These are phyloP conservation scores for Pandemis corylana DNA, from an alignment of 2,888 invertebrate genomes.

Conservation along the genomic window DNA sequence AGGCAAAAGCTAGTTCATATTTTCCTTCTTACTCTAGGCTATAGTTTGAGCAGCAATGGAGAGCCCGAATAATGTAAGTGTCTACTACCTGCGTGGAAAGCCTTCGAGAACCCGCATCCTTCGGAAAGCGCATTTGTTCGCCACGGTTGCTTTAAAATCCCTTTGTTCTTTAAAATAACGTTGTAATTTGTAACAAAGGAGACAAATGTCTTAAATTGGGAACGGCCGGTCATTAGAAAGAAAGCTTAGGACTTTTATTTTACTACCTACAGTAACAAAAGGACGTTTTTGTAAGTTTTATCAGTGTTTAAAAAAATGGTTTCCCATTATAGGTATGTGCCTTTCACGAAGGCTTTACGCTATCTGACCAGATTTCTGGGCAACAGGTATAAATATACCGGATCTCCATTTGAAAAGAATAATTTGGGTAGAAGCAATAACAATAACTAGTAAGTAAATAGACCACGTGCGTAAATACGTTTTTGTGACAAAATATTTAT, in stretches of 20 bases:
- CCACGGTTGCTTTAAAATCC: constrained; percentile 23
- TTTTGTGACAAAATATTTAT: background rate
- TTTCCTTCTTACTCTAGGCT: background rate
- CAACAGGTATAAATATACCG: background rate
- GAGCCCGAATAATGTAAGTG: constrained; percentile 25
- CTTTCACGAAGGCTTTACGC: background rate
- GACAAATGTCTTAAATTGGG: constrained; percentile 1
- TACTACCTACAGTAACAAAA: background rate
- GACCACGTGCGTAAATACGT: background rate
- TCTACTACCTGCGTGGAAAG: constrained; percentile 35
- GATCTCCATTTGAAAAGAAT: background rate
- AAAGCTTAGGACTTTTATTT: constrained; percentile 29
- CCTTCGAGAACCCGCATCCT: constrained; percentile 13
- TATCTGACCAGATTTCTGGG: background rate
- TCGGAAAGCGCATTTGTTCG: constrained; percentile 6
- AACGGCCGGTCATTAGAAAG: constrained; percentile 22
- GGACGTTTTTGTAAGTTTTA: background rate
- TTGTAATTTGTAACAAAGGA: constrained; percentile 26
- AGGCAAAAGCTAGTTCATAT: background rate
- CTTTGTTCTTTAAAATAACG: constrained; percentile 33
- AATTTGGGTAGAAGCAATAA: background rate
- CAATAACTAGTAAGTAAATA: background rate
- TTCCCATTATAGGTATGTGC: background rate
- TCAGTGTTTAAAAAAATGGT: background rate
- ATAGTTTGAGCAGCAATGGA: constrained; percentile 9